Percentiles rank a stretch among this genome's conserved stretches.
These are phyloP conservation scores for Drosophila mayri DNA, from an alignment of 1,140 invertebrate genomes.

Conservation along the genomic window DNA sequence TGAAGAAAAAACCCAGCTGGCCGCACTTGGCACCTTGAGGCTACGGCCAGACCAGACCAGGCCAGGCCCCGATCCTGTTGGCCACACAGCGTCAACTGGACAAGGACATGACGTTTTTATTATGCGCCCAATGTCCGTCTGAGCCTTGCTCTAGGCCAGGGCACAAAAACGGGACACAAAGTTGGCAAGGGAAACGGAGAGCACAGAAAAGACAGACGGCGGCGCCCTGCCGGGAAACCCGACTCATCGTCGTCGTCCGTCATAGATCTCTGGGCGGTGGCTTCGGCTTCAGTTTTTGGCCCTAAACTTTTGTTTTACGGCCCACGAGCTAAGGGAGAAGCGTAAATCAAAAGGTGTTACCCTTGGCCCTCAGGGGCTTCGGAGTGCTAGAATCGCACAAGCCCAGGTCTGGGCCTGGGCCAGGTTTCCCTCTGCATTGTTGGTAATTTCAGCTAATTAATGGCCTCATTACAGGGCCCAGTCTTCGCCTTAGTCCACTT, in stretches of 20 bases:
- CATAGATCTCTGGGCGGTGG: slow-evolving; percentile 55
- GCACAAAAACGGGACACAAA: slow-evolving; percentile 2
- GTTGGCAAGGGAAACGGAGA: slow-evolving; percentile 4
- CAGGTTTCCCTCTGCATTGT: slow-evolving; percentile 32
- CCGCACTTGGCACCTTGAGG: slow-evolving; percentile 74
- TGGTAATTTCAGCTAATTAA: slow-evolving; percentile 77
- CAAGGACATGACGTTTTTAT: slow-evolving; percentile 82
- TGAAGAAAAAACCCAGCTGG: slow-evolving; percentile 45
- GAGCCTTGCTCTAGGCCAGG: slow-evolving; percentile 44
- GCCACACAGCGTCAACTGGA: slow-evolving; percentile 54
- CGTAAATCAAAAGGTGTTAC: slow-evolving; percentile 80
- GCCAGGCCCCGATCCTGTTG: slow-evolving; percentile 51
- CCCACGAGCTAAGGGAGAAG: slow-evolving; percentile 44
- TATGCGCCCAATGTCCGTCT: slow-evolving; percentile 44
- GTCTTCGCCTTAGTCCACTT: background rate
- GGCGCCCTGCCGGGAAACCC: slow-evolving; percentile 73
- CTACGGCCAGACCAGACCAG: slow-evolving; percentile 7
- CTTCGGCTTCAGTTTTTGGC: slow-evolving; percentile 9
- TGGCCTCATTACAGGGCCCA: slow-evolving; percentile 67
- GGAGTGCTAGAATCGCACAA: slow-evolving; percentile 51
- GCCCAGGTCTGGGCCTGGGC: slow-evolving; percentile 26
- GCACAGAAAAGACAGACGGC: slow-evolving; percentile 45
- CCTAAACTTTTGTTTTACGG: slow-evolving; percentile 75
- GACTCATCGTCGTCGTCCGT: slow-evolving; percentile 24
- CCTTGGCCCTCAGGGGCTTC: slow-evolving; percentile 45